phyloP scores from a whole-genome alignment of 37 sponge, comb jelly and placozoan genomes.

The Cladorhizidae sp. region DNA sequence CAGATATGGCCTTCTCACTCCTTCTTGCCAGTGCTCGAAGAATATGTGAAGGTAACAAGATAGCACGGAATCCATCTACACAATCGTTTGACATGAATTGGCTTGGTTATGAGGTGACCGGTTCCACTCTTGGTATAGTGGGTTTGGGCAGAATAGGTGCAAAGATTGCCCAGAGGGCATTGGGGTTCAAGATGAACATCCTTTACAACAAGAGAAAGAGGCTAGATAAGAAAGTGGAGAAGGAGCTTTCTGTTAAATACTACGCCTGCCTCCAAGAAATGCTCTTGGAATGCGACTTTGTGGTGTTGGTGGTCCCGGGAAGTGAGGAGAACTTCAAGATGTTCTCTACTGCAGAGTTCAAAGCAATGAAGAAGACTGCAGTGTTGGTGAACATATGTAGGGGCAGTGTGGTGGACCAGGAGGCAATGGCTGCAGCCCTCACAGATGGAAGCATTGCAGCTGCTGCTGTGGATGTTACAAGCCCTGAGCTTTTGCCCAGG shows the following conservation, averaged over 20 bases:
- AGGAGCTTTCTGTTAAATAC: constrained; percentile 44
- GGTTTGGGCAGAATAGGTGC: constrained; percentile 89
- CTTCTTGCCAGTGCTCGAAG: constrained; percentile 63
- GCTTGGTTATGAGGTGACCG: constrained; percentile 61
- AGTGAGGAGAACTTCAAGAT: constrained; percentile 53
- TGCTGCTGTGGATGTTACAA: constrained; percentile 86
- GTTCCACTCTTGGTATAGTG: constrained; percentile 68
- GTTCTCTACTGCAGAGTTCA: constrained; percentile 61
- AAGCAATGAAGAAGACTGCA: constrained; percentile 65
- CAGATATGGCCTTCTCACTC: constrained; percentile 75
- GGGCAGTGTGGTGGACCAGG: constrained; percentile 81
- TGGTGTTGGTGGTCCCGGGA: constrained; percentile 63
- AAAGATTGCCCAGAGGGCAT: constrained; percentile 69
- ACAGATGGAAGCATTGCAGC: constrained; percentile 39
- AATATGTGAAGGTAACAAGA: constrained; percentile 58
- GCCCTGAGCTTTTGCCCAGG: constrained; percentile 81
- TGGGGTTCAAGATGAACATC: constrained; percentile 78
- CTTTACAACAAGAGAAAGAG: constrained; percentile 76
- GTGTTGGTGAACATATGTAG: constrained; percentile 78
- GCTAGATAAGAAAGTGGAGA: constrained; percentile 28
- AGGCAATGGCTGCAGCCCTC: constrained; percentile 73
- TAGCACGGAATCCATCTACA: constrained; percentile 9
- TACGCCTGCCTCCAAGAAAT: constrained; percentile 42
- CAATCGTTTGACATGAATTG: constrained; percentile 17
- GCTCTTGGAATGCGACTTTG: constrained; percentile 70